phyloP scores from a whole-genome alignment of 2,113 vertebrate species.

The Dipodomys merriami region DNA sequence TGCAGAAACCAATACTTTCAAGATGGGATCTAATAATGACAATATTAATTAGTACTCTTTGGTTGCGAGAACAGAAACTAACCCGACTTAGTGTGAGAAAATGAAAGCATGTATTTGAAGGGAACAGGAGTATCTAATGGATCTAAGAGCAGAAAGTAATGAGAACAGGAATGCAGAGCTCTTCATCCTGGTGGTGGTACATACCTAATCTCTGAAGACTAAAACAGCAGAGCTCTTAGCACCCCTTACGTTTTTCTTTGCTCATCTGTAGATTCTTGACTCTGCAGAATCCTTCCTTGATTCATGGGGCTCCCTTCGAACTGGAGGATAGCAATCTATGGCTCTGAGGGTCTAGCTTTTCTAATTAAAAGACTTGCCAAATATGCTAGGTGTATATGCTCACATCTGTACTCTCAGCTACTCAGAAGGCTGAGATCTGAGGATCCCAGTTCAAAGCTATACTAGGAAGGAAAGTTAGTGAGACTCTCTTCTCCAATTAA shows the following conservation, averaged over 20 bases:
- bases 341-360: neutral
- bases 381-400: neutral
- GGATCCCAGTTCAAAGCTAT: too few relatives aligned
- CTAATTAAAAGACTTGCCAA: neutral
- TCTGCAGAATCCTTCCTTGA: neutral
- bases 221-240: neutral
- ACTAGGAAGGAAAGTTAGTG: too few relatives aligned
- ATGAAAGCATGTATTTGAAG: neutral
- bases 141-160: neutral
- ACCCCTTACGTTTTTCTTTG: neutral
- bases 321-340: neutral
- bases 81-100: neutral
- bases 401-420: too few relatives aligned
- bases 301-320: neutral
- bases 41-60: neutral
- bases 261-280: neutral
- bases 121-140: neutral
- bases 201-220: neutral
- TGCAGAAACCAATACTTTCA: neutral
- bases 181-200: too few relatives aligned
- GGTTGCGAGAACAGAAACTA: neutral
- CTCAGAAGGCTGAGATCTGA: too few relatives aligned
- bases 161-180: neutral
- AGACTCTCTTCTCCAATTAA: too few relatives aligned
- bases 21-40: neutral